These are phyloP conservation scores for Tylochromis polylepis DNA, from an alignment of 2,113 vertebrate species.

Conservation along the genomic window DNA sequence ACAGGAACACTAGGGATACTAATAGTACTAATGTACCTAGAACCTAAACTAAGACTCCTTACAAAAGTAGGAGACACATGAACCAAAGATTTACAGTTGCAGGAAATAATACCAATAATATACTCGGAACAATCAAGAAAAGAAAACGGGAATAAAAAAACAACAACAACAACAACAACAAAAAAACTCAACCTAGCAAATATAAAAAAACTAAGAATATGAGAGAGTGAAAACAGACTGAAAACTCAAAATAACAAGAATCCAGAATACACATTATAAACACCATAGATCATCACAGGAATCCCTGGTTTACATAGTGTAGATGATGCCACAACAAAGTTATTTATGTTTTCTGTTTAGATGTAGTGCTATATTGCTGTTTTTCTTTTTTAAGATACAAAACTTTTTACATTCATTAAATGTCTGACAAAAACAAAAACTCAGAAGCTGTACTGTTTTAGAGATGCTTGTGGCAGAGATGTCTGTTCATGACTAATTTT, in stretches of 20 bases:
- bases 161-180: too few relatives aligned
- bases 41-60: too few relatives aligned
- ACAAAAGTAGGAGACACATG: too few relatives aligned
- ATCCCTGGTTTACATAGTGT: neutral
- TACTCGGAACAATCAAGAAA: neutral
- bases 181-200: neutral
- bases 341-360: neutral
- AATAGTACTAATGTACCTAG: too few relatives aligned
- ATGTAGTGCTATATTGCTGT: neutral
- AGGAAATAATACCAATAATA: neutral
- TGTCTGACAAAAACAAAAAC: neutral
- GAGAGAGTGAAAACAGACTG: neutral
- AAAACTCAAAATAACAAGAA: neutral
- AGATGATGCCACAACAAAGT: neutral
- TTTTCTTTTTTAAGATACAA: neutral
- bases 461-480: neutral
- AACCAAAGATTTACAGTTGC: too few relatives aligned
- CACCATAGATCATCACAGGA: neutral
- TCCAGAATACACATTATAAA: neutral
- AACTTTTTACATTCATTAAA: neutral
- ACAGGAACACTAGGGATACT: too few relatives aligned
- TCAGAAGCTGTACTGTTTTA: neutral
- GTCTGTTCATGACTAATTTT: neutral
- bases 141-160: rapidly evolving
- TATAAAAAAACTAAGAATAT: neutral